Evolutionary conservation across 2,797 vertebrate species (phyloP), one percentile per base, ranked within the genome.

Genomic region (Hyperoplus immaculatus): DNA sequence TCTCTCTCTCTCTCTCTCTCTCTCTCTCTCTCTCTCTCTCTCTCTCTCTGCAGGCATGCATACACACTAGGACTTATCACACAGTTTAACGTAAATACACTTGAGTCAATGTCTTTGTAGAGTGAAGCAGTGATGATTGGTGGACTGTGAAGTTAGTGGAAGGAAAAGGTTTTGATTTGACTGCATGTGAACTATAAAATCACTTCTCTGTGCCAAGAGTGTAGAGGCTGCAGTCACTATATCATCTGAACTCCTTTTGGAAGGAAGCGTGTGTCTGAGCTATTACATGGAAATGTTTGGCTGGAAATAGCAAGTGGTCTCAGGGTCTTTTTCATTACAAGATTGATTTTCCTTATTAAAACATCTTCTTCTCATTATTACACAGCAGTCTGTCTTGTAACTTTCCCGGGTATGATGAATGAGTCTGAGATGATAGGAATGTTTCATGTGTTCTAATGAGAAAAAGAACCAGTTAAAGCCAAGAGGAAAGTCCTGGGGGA

Each of bases 261-360:
- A 6, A n/a, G 63, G 49, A 76, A 54, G 54, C 47, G 15, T 47
- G 53, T 66, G 58, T 79, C 56, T 59, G 58, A 68, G 16, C 10
- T 11, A 15, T 47, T 63, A 45, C 47, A 62, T 70, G 50, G 56
- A 60, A 41, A 75, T 13, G 60, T 58, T 51, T 58, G 41, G 18
- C 39, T 58, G 64, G 38, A 68, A 29, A 47, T 18, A 38, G 10
- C 41, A 5, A 2, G 11, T 36, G 2, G 4, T 56, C 60, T 66
- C n/a, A 55, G 38, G 57, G 8, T 61, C 29, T 29, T 29, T 29
- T 29, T 29, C 29, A 29, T 29, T 29, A 29, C 29, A 29, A 29
- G 29, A 29, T 29, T 29, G 29, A 29, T 29, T 29, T 29, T 29
- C 29, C 51, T 51, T 14, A 49, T 14, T 15, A 70, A 72, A n/a